Conservation (phyloP, 1,140 invertebrate genomes). For the Apolygus lucorum region DNA sequence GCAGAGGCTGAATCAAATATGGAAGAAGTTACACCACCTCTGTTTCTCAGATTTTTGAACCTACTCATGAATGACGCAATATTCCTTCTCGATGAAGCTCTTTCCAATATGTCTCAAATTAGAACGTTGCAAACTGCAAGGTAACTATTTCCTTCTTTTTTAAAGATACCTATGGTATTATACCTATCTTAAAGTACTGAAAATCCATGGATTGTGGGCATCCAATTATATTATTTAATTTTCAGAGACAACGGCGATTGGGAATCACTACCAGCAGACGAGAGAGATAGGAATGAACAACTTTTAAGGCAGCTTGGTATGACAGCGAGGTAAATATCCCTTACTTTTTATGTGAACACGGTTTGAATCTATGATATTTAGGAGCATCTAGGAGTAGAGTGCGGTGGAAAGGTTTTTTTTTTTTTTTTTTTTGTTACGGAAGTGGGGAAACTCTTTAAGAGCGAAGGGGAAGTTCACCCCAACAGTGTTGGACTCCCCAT, state of each 20-base stretch:
- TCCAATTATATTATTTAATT: no score
- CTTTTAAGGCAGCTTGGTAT: slow-evolving; percentile 71
- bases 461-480: no score
- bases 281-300: slow-evolving; percentile 65
- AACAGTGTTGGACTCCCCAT: no score
- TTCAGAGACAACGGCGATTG: slow-evolving; percentile 66
- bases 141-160: slow-evolving; percentile 43
- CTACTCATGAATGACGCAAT: slow-evolving; percentile 93
- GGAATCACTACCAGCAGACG: slow-evolving; percentile 56
- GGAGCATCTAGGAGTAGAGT: no score
- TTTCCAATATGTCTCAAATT: slow-evolving; percentile 75
- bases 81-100: slow-evolving; percentile 83
- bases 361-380: no score
- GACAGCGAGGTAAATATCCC: slow-evolving; percentile 51
- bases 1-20: slow-evolving; percentile 75
- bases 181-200: no score
- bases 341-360: no score
- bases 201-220: no score
- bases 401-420: no score
- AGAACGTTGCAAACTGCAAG: slow-evolving; percentile 60
- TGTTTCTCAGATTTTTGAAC: slow-evolving; percentile 91
- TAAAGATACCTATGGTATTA: no score
- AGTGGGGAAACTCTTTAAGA: no score
- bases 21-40: slow-evolving; percentile 77
- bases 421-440: no score